Evolutionary conservation across 53 echinoderm and acorn worm genomes (phyloP), one percentile per base, ranked within the genome.

Genomic region (Holothuria leucospilota): DNA sequence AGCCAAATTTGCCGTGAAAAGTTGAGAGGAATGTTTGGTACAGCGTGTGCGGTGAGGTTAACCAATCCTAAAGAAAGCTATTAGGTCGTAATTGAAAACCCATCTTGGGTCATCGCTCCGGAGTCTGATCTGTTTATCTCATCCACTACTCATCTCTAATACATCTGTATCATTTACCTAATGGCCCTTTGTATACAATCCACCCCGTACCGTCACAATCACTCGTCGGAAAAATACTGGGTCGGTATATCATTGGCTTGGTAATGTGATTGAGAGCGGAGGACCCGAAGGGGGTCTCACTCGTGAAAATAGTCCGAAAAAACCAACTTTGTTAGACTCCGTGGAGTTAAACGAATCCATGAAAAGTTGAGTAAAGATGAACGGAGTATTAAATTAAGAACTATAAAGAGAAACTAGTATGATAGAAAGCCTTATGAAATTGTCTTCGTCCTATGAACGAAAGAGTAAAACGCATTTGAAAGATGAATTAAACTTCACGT

Each of bases 141-240:
- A 75, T 75, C 75, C 75, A 49, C 34, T 52, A 51, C 51, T 75
- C 49, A 75, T 75, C 52, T 75, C 15, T 23, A 28, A 25, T 75
- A 51, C 75, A 51, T 75, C 75, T 75, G 75, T 60, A 62, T 81
- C 81, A 81, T 81, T 81, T 61, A 62, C 38, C 62, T 81, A 81
- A 81, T 81, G 81, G 81, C 61, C 60, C 81, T 81, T 81, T 81
- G 81, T 81, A 81, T 81, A 81, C 62, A 81, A 81, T 59, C 81
- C 30, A 81, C 81, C 53, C 62, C 30, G 59, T 58, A 61, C 62
- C 81, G 62, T 81, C 81, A 81, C 60, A 60, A 59, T 58, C 61
- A 81, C 38, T 81, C 62, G 62, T 13, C 61, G 62, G 39, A 25
- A 62, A 81, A 62, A 59, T 81, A 81, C n/a, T 53, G 59, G 62